These are phyloP conservation scores for Kuschelorhynchus macadamiae DNA, from an alignment of 2,888 invertebrate species.

Conservation along the genomic window DNA sequence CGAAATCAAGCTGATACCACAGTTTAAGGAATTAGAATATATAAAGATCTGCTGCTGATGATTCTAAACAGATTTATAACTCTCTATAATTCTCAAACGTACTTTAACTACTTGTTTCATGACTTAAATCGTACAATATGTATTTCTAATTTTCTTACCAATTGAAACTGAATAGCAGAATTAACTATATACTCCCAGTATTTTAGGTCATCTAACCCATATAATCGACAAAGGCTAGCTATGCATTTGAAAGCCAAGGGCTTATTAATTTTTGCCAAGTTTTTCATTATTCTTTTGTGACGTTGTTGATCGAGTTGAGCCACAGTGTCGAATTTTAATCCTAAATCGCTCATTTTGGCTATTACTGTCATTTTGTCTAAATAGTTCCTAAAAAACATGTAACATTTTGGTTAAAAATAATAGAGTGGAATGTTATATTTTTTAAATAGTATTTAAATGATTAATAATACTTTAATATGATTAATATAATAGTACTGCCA, in stretches of 20 bases:
- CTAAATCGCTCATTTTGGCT: conserved; percentile 59
- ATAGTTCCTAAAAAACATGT: conserved; percentile 55
- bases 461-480: too few relatives aligned
- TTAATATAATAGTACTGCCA: too few relatives aligned
- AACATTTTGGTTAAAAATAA: background rate
- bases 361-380: conserved; percentile 60
- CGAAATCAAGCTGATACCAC: too few relatives aligned
- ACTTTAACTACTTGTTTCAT: too few relatives aligned
- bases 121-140: too few relatives aligned
- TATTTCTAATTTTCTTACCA: conserved; percentile 54
- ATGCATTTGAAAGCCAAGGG: conserved; percentile 58
- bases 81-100: too few relatives aligned
- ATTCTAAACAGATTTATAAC: too few relatives aligned
- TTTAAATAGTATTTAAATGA: too few relatives aligned
- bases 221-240: conserved; percentile 60
- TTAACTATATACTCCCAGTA: conserved; percentile 60
- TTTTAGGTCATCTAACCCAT: conserved; percentile 56
- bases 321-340: conserved; percentile 56
- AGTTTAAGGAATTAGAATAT: too few relatives aligned
- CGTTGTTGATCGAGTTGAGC: conserved; percentile 55
- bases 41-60: too few relatives aligned
- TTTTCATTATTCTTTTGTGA: conserved; percentile 59
- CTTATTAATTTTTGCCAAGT: conserved; percentile 56
- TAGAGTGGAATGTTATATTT: too few relatives aligned
- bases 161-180: conserved; percentile 54